These are phyloP conservation scores for Pseudotriccus pelzelni DNA, from an alignment of 2,797 vertebrate species.

Conservation along the genomic window DNA sequence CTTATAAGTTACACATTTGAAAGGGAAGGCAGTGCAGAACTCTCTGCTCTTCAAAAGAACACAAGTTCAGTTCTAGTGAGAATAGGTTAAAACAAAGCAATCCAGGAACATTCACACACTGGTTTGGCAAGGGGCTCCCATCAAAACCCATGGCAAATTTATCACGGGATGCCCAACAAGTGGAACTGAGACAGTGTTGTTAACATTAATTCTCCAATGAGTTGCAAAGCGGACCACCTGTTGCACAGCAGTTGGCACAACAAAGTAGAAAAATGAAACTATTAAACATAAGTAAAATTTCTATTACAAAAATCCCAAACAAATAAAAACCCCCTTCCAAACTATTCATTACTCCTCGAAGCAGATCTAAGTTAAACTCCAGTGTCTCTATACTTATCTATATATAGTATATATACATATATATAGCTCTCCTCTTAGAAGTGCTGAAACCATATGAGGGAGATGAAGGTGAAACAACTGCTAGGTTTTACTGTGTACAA, in stretches of 20 bases:
- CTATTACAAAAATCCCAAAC: neutral
- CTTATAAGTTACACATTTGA: neutral
- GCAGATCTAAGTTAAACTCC: neutral
- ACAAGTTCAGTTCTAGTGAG: neutral
- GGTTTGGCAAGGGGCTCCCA: neutral
- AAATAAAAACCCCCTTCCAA: neutral
- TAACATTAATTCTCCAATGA: neutral
- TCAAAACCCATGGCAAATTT: neutral
- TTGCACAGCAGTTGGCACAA: neutral
- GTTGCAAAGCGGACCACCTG: neutral
- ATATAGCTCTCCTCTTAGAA: neutral
- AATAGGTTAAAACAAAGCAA: neutral
- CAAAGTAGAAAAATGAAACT: neutral
- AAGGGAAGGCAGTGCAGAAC: neutral
- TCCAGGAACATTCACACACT: neutral
- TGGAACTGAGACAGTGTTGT: neutral
- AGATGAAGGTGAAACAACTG: neutral
- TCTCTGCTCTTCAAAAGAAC: neutral
- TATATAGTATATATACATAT: neutral
- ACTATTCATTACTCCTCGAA: neutral
- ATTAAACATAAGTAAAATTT: neutral
- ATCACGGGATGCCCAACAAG: fast-evolving
- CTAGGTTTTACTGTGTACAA: neutral
- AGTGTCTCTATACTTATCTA: neutral
- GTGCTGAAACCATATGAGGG: neutral